Evolutionary conservation across 2,888 invertebrate species (phyloP), one percentile per base, ranked within the genome.

Genomic region (Euproctis similis): DNA sequence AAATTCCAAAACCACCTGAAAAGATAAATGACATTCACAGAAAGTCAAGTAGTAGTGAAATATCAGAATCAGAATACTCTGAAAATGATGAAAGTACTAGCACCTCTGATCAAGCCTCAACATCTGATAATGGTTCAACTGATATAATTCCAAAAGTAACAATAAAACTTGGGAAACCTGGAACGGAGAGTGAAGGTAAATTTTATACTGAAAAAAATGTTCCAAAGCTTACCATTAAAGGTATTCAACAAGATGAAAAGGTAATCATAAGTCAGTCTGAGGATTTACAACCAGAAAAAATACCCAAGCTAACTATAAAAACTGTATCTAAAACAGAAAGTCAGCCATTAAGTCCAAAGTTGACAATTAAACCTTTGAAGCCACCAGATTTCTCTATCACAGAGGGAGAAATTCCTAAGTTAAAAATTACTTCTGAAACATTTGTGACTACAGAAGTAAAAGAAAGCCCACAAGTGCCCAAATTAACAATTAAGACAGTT

Each of bases 401-500:
- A 44, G 76, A 71, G 26, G 48, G 24, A 46, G 53, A 65, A 39
- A 57, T 66, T 26, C 56, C 60, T 25, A 76, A 70, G 48, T 31
- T 63, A 8, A 76, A 69, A 43, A 65, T 71, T 36, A 51, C 69
- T 18, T 38, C 64, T 33, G 78, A 77, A 30, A 36, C 61, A 31
- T 49, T 56, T 49, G 47, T 64, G 31, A 46, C 65, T 34, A 59
- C 48, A 37, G 73, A 73, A 31, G 35, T 49, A n/a, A 74, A 67
- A 53, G 78, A 80, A 46, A 63, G 54, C 55, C 49, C 68, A 22
- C 80, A 85, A 59, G 72, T 87, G 58, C 87, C 88, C 51, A 88
- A 87, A 72, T 73, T 88, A 32, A 88, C 87, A 29, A 87, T 87
- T 20, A 88, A 88, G 64, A 77, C 86, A 39, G 60, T 82, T 13